Conservation (phyloP, 1,140 invertebrate genomes). For the Myzus persicae region DNA sequence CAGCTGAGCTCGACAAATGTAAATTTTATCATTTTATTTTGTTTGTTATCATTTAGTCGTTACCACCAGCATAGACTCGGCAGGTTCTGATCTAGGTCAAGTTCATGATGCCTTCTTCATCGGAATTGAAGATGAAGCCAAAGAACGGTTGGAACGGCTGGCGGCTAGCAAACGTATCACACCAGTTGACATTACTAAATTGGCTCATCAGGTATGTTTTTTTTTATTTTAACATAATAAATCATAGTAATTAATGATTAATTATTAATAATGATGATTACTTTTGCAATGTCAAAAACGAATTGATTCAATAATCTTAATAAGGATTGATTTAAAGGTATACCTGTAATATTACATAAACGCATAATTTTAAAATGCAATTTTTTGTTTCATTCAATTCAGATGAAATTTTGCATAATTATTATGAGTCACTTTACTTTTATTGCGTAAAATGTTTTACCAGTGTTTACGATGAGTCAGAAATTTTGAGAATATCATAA, state of each 20-base stretch:
- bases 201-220: constrained; percentile 81
- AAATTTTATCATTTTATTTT: not conserved
- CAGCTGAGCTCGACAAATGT: not conserved
- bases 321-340: not conserved
- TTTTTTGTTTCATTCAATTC: not conserved
- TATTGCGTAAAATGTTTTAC: not conserved
- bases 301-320: not conserved
- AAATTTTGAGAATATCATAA: not conserved
- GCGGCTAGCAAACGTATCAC: constrained; percentile 90
- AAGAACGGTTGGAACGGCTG: constrained; percentile 87
- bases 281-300: not conserved
- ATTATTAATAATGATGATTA: not conserved
- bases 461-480: not conserved
- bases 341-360: not conserved
- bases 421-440: not conserved
- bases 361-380: not conserved
- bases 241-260: not conserved
- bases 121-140: constrained; percentile 91
- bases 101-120: constrained; percentile 98
- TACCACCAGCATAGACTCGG: constrained; percentile 83
- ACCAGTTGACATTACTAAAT: constrained; percentile 93
- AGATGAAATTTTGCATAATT: not conserved
- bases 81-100: constrained; percentile 73
- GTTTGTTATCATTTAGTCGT: constrained; percentile 60
- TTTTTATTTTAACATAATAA: not conserved